Conservation (phyloP, 1,140 invertebrate genomes). For the Drosophila busckii region DNA sequence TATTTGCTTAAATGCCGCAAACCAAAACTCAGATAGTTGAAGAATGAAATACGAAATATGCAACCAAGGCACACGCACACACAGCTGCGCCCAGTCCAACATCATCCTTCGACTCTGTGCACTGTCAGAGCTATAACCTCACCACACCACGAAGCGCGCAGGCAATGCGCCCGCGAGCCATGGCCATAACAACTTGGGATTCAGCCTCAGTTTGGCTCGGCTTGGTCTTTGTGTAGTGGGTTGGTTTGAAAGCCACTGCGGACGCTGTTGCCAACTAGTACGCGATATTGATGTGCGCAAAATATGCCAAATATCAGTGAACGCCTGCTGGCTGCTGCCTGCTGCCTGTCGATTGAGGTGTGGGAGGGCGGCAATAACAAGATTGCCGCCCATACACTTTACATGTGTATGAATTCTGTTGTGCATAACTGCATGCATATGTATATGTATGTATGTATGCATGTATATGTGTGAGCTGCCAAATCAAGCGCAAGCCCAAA, state of each 20-base stretch:
- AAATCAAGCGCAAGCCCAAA: conserved; percentile 75
- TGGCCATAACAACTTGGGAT: conserved; percentile 44
- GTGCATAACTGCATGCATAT: neutral
- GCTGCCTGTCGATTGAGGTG: conserved; percentile 14
- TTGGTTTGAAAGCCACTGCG: conserved; percentile 28
- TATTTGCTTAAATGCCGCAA: conserved; percentile 76
- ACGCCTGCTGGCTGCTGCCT: neutral
- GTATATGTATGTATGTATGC: conserved; percentile 6
- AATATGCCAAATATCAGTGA: conserved; percentile 68
- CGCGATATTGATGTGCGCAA: conserved; percentile 70
- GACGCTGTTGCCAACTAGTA: conserved; percentile 64
- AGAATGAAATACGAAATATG: conserved; percentile 60
- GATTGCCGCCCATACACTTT: conserved; percentile 33
- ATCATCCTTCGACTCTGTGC: neutral
- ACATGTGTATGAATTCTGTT: conserved; percentile 35
- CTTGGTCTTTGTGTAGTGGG: neutral
- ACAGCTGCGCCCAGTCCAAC: conserved; percentile 24
- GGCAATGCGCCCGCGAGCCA: conserved; percentile 63
- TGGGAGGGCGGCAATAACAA: conserved; percentile 12
- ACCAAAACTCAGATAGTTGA: conserved; percentile 71
- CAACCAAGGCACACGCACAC: conserved; percentile 5
- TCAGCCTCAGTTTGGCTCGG: conserved; percentile 8
- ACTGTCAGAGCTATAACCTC: conserved; percentile 23
- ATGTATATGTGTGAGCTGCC: conserved; percentile 30
- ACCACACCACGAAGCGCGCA: conserved; percentile 66